Conservation (phyloP, 1,140 invertebrate genomes). For the Meteorus sp. region DNA sequence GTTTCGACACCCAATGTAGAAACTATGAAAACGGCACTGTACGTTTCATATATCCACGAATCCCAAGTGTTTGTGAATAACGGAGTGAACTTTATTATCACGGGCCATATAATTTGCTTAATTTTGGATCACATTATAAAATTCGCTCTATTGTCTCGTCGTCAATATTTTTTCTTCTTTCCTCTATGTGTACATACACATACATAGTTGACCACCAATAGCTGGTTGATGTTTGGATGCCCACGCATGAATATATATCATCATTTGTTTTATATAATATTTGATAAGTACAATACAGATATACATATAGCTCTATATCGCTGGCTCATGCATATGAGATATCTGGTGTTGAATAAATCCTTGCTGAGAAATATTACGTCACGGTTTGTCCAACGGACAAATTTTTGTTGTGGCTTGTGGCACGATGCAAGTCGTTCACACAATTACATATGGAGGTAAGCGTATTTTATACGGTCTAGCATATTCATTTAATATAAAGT, state of each 20-base stretch:
- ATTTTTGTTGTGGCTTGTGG: slow-evolving; percentile 21
- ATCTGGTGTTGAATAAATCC: slow-evolving; percentile 7
- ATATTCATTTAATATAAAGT: too few relatives aligned
- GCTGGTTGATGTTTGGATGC: too few relatives aligned
- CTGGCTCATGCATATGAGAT: slow-evolving; percentile 2
- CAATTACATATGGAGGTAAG: too few relatives aligned
- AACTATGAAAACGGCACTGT: not conserved
- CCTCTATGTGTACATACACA: too few relatives aligned
- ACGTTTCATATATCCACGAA: too few relatives aligned
- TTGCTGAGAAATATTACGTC: slow-evolving; percentile 15
- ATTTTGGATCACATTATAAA: slow-evolving; percentile 14
- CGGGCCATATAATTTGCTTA: slow-evolving; percentile 14
- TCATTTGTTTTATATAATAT: too few relatives aligned
- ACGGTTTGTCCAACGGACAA: slow-evolving; percentile 14
- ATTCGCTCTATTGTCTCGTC: slow-evolving; percentile 5
- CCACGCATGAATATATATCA: too few relatives aligned
- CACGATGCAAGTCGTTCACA: slow-evolving; percentile 3
- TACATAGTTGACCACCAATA: too few relatives aligned
- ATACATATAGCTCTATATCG: not conserved
- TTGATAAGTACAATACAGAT: not conserved
- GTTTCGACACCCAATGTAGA: not conserved
- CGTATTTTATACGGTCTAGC: too few relatives aligned
- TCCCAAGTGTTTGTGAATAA: too few relatives aligned
- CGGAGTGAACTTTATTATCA: not conserved
- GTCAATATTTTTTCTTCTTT: not conserved